phyloP scores from a whole-genome alignment of 1,140 invertebrate genomes.

The Anastrepha obliqua region DNA sequence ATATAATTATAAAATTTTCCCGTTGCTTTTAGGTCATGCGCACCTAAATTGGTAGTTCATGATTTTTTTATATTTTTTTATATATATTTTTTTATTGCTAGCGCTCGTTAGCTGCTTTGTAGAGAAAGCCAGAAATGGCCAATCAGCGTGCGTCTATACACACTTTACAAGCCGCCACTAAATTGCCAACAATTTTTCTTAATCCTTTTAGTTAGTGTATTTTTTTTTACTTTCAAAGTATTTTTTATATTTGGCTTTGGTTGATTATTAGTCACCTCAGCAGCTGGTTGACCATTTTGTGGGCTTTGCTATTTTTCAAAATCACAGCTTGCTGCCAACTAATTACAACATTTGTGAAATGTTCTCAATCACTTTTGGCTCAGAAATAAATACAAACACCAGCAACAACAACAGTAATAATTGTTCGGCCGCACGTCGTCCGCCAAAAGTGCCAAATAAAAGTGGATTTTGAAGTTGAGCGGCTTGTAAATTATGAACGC shows the following conservation, averaged over 20 bases:
- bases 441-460: conserved; percentile 49
- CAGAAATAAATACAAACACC: neutral
- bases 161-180: conserved; percentile 16
- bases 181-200: conserved; percentile 40
- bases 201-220: neutral
- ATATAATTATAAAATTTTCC: conserved; percentile 24
- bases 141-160: neutral
- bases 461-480: conserved; percentile 48
- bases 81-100: conserved; percentile 10
- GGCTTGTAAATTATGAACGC: conserved; percentile 50
- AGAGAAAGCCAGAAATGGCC: conserved; percentile 22
- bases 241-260: neutral
- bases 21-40: conserved; percentile 29
- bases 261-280: conserved; percentile 24
- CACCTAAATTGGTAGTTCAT: conserved; percentile 43
- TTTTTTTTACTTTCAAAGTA: neutral
- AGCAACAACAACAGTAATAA: neutral
- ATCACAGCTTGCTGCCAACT: conserved; percentile 52
- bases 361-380: conserved; percentile 48
- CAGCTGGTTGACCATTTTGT: conserved; percentile 16
- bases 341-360: conserved; percentile 52
- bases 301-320: conserved; percentile 25
- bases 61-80: conserved; percentile 1
- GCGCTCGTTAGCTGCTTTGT: neutral
- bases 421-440: neutral